Base-by-base conservation (phyloP, 2,888 invertebrate genomes). In the Phasia obesa region DNA sequence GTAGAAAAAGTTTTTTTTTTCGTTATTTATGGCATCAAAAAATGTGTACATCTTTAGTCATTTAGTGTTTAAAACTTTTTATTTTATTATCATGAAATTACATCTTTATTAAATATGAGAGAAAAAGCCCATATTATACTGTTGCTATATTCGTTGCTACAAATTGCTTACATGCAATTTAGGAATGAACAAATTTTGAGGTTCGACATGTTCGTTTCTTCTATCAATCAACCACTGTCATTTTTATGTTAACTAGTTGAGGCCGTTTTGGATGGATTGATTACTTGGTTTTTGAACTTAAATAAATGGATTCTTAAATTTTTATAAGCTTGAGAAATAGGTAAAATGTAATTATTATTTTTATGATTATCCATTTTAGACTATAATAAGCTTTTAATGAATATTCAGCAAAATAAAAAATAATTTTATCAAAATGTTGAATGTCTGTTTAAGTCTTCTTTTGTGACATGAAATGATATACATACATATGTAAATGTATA, bases 21-120 rank as follows among this genome's bases (percentile, higher is more conserved):
- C 35, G 11, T 11, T 47, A 55, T 35, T 17, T 55, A 27, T 23
- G 25, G 13, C n/a, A 21, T n/a, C 38, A 53, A 64, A 44, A 44
- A 25, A 13, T 64, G n/a, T 0, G 35, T 55, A 47, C 15, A 44
- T 31, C 35, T 79, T 38, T 11, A 73, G 65, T 44, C 59, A 79
- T 60, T 65, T 73, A 53, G 59, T 53, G 65, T 17, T 70, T 4
- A 59, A 65, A 70, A 71, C 11, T 49, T 49, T 38, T 35, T 2
- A 35, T 35, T 9, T 64, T 64, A 78, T 67, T 74, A 74, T 80
- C 79, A 25, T 47, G 53, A 74, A 80, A 80, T 74, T 74, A 74
- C 79, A 80, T 80, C 73, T 80, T 67, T 74, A 74, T 80, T 74
- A 74, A 80, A 60, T 67, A 47, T 71, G 49, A 79, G 59, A 59